A percentile compares a stretch with the other conserved stretches of the same genome.
Evolutionary conservation across 1,140 invertebrate species (phyloP).

Genomic region (Pseudomyrmex cubaensis): DNA sequence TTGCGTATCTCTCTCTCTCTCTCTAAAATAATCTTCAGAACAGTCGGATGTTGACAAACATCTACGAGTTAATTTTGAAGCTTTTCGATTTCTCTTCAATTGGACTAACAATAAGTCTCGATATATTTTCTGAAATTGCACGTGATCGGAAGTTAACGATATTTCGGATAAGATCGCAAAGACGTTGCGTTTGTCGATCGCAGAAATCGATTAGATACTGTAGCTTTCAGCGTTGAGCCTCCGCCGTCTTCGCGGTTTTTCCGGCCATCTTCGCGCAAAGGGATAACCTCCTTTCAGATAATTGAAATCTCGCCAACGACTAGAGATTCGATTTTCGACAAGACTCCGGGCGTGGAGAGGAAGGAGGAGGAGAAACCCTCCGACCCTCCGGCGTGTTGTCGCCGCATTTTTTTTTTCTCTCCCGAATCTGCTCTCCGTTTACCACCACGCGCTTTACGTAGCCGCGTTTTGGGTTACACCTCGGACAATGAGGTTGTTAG

Average conservation of each 20-base stretch:
- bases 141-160: too few species aligned
- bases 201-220: not conserved
- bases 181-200: not conserved
- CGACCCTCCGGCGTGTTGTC: conserved; percentile 10
- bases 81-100: too few species aligned
- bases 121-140: too few species aligned
- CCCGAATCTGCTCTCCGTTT: not conserved
- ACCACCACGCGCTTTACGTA: conserved; percentile 53
- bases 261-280: not conserved
- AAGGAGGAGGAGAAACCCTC: not conserved
- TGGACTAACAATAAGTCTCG: too few species aligned
- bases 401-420: not conserved
- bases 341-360: not conserved
- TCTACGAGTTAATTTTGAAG: too few species aligned
- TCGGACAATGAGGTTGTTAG: conserved; percentile 57
- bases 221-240: not conserved
- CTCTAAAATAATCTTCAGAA: not conserved
- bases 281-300: conserved; percentile 8
- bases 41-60: too few species aligned
- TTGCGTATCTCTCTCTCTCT: too few species aligned
- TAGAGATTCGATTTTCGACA: conserved; percentile 48
- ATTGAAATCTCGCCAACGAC: conserved; percentile 33
- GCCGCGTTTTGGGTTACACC: conserved; percentile 56
- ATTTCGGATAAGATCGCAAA: not conserved
- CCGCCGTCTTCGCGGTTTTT: not conserved